Percentiles rank a stretch among this genome's conserved stretches.
phyloP scores from a whole-genome alignment of 2,888 invertebrate species.

The Scaptomyza tumidula region DNA sequence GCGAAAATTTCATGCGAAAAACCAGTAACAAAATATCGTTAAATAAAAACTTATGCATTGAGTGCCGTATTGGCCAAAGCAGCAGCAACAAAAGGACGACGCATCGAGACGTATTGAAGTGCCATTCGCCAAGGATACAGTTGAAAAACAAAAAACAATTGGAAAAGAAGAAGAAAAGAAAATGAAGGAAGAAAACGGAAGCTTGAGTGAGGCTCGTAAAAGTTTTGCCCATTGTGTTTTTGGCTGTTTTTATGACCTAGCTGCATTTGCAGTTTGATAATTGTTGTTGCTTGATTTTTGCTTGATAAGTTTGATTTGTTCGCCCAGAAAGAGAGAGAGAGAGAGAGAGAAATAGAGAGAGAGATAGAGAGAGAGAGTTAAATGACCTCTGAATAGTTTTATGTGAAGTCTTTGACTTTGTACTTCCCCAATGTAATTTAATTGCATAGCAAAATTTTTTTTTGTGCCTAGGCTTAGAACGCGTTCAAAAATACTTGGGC shows the following conservation, averaged over 20 bases:
- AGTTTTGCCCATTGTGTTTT: conserved; percentile 70
- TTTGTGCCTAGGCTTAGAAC: conserved; percentile 53
- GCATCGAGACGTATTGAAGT: conserved; percentile 45
- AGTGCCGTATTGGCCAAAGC: conserved; percentile 51
- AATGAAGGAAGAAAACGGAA: conserved; percentile 22
- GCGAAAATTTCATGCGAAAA: conserved; percentile 44
- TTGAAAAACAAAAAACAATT: conserved; percentile 50
- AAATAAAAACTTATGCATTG: conserved; percentile 78
- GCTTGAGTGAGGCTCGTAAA: conserved; percentile 60
- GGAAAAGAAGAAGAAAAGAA: no score
- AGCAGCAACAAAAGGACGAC: conserved; percentile 21
- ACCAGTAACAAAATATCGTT: conserved; percentile 75
- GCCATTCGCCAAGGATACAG: conserved; percentile 51
- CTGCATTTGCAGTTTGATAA: conserved; percentile 66
- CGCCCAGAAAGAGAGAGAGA: conserved; percentile 29
- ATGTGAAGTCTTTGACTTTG: conserved; percentile 60
- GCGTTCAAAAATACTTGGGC: conserved; percentile 41
- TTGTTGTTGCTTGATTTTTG: conserved; percentile 52
- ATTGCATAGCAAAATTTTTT: conserved; percentile 27
- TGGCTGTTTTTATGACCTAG: conserved; percentile 65
- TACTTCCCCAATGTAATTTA: conserved; percentile 57
- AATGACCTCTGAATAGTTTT: conserved; percentile 64
- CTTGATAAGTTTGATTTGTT: conserved; percentile 65
- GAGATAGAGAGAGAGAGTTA: conserved; percentile 31
- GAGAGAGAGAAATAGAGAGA: conserved; percentile 8